Conservation (phyloP, 2,888 invertebrate species). For the Acanthosoma haemorrhoidale region DNA sequence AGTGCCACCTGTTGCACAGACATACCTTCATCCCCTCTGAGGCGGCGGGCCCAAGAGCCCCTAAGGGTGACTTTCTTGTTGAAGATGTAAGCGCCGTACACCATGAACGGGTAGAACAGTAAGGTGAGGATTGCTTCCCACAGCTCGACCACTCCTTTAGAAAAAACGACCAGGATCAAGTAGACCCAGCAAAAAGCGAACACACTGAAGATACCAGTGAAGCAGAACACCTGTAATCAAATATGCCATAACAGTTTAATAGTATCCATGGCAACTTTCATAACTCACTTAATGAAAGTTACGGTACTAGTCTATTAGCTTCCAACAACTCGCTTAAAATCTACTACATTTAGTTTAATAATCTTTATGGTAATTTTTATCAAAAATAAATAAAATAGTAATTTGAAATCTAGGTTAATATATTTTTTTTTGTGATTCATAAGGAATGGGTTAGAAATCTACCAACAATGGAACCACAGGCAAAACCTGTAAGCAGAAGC, state of each 20-base stretch:
- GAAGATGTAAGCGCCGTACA: slow-evolving; percentile 50
- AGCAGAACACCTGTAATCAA: slow-evolving; percentile 46
- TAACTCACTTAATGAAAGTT: neutral
- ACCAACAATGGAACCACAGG: too few species aligned
- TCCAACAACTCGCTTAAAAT: too few species aligned
- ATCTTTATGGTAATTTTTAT: too few species aligned
- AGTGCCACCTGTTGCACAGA: neutral
- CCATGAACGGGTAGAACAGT: slow-evolving; percentile 53
- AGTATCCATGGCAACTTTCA: too few species aligned
- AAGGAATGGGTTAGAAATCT: too few species aligned
- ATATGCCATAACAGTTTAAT: too few species aligned
- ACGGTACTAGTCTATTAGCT: too few species aligned
- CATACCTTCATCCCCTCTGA: slow-evolving; percentile 40
- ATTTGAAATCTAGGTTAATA: too few species aligned
- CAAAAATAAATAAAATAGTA: too few species aligned
- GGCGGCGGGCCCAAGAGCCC: slow-evolving; percentile 44
- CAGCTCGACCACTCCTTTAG: slow-evolving; percentile 49
- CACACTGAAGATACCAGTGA: slow-evolving; percentile 49
- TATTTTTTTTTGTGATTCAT: too few species aligned
- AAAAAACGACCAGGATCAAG: slow-evolving; percentile 48
- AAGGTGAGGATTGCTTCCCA: slow-evolving; percentile 57
- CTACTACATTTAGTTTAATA: too few species aligned
- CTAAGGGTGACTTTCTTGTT: slow-evolving; percentile 29
- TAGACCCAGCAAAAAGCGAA: slow-evolving; percentile 58
- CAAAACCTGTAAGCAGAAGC: too few species aligned